Evolutionary conservation across 2,797 vertebrate species (phyloP), one percentile per base, ranked within the genome.

Genomic region (Eremophila alpestris): DNA sequence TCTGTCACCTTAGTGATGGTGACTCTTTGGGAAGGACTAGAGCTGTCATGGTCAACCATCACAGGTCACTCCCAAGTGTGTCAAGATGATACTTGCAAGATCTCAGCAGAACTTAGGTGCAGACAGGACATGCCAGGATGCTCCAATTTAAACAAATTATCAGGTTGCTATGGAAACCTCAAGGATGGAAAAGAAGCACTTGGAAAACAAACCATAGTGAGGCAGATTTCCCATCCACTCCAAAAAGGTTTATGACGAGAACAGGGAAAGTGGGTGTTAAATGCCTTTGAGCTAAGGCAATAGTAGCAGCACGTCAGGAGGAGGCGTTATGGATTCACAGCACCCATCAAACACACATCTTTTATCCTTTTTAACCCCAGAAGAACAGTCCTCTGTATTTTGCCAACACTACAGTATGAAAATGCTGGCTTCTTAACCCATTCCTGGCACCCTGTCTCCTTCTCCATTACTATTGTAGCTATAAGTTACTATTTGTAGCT

Each of bases 211-310:
- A 90, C 73, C 40, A 83, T 13, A 92, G 91, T 6, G 74, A 91
- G 90, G 78, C 64, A 71, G 79, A 79, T 96, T 97, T 82, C 90
- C 43, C 84, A 95, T 82, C 81, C 78, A 90, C 74, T 85, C 69
- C 52, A 24, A 67, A 96, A 95, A 94, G 94, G 83, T 92, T 97
- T 95, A 93, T 91, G 93, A 94, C 95, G 97, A 97, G 96, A 98
- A 97, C 97, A 97, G 96, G 96, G 93, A 95, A 98, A 96, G 92
- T 75, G 90, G 90, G 95, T 56, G 89, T 96, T 82, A 78, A 94
- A 95, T 10, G 77, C 32, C 76, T 71, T 63, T 81, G 48, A 89
- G 95, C 68, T 83, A 89, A 92, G 77, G 59, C 92, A 84, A 73
- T 68, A 91, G 91, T 46, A 92, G 92, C 92, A 95, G 79, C 70